Evolutionary conservation across 2,113 vertebrate species (phyloP), one percentile per base, ranked within the genome.

Genomic region (Casuarius casuarius): DNA sequence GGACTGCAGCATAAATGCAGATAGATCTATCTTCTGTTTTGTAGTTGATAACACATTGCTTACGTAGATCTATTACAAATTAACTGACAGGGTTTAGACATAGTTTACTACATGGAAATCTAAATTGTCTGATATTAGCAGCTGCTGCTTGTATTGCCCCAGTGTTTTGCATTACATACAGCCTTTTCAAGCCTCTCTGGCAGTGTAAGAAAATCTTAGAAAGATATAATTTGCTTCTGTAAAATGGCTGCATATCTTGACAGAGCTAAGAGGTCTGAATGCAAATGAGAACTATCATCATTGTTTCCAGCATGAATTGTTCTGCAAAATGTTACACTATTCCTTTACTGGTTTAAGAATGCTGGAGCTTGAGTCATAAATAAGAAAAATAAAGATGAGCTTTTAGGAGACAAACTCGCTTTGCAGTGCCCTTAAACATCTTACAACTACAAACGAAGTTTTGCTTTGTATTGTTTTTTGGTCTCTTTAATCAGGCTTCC

Each of bases 71-170:
- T 62, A 12, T 92, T 92, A 52, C 70, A 82, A 95, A 82, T 79
- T 66, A 91, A 35, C 20, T 54, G 56, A 31, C 25, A 38, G 33
- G 10, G 16, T 76, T 14, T 58, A 58, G 59, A 40, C 40, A 28
- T 28, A 73, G 26, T 40, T 40, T 40, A 54, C 71, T 44, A 65
- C 63, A 40, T 1, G 3, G 59, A 10, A 68, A 86, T 33, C 82
- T 65, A 71, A 94, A 58, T 59, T 90, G 44, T 76, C 76, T 85
- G 58, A 65, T 88, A 63, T 70, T 85, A 86, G 72, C 71, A 93
- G 22, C 52, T 90, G 6, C 33, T 92, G 62, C 68, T 67, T 92
- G 4, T 44, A 16, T 73, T 78, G 28, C 35, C 78, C 71, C 48
- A 12, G 68, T 59, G 56, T 89, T 90, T 68, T 0, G 42, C 19